Evolutionary conservation across 2,797 vertebrate genomes (phyloP).

Genomic region (Gadopsis marmoratus): DNA sequence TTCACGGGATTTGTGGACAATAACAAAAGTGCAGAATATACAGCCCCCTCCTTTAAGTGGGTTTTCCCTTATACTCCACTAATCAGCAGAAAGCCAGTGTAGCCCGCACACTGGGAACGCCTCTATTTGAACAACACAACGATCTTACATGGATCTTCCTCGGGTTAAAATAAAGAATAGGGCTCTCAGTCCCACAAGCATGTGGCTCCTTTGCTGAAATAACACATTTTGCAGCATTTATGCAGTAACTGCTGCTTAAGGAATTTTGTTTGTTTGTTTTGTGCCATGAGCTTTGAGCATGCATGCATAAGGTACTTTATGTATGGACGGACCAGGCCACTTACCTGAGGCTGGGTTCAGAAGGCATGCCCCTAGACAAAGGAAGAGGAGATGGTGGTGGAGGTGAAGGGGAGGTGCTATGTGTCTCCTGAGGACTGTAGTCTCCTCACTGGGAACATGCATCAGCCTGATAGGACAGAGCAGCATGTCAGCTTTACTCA

Average conservation of each 20-base stretch:
- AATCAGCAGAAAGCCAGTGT: not conserved
- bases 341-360: conserved; percentile 94
- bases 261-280: not conserved
- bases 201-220: conserved; percentile 4
- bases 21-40: not conserved
- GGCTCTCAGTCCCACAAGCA: not conserved
- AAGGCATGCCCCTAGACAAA: conserved; percentile 89
- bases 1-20: not conserved
- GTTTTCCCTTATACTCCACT: conserved; percentile 1
- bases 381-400: conserved; percentile 54
- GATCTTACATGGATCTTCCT: conserved; percentile 29
- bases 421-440: conserved; percentile 71
- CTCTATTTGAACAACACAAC: conserved; percentile 31
- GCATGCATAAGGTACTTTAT: conserved; percentile 4
- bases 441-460: conserved; percentile 75
- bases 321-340: conserved; percentile 31
- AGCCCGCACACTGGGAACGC: conserved; percentile 7
- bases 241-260: not conserved
- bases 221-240: not conserved
- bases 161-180: conserved; percentile 11
- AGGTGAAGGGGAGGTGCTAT: conserved; percentile 50
- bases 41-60: not conserved
- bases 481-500: conserved; percentile 72
- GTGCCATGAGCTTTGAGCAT: not conserved
- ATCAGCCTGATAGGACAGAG: conserved; percentile 81